Percentiles rank a stretch among this genome's conserved stretches.
These are phyloP conservation scores for Trogon melanurus DNA, from an alignment of 2,113 vertebrate species.

Conservation along the genomic window DNA sequence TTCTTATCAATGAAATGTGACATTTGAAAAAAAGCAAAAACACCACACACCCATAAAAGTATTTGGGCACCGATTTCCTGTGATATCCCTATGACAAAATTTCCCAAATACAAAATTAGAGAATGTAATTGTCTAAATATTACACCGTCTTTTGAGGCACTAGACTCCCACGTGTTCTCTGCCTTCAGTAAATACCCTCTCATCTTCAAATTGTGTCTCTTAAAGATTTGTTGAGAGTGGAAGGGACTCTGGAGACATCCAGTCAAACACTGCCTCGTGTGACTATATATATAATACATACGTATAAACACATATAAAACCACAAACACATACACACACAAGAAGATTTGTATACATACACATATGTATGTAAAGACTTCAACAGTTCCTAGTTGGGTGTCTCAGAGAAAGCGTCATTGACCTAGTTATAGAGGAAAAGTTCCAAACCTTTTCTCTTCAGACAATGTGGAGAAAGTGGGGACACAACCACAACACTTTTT, in stretches of 20 bases:
- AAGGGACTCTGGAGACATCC: not conserved
- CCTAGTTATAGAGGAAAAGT: not conserved
- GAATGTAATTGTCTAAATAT: not conserved
- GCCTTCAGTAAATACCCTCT: not conserved
- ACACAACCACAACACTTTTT: not conserved
- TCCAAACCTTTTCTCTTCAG: not conserved
- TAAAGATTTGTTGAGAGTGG: not conserved
- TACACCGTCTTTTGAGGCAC: not conserved
- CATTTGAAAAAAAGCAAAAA: not conserved
- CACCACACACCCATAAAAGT: accelerated
- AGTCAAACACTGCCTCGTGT: not conserved
- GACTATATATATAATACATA: not conserved
- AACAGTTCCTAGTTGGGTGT: not conserved
- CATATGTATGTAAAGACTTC: not conserved
- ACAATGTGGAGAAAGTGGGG: accelerated
- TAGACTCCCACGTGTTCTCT: not conserved
- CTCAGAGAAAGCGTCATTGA: not conserved
- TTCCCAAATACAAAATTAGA: not conserved
- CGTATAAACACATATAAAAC: not conserved
- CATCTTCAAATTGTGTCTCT: not conserved
- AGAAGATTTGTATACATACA: not conserved
- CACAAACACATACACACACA: not conserved
- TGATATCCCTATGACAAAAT: not conserved
- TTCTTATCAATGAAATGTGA: not conserved
- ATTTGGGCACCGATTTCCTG: not conserved